These are phyloP conservation scores for Amblyornis subalaris DNA, from an alignment of 2,113 vertebrate genomes.

Conservation along the genomic window DNA sequence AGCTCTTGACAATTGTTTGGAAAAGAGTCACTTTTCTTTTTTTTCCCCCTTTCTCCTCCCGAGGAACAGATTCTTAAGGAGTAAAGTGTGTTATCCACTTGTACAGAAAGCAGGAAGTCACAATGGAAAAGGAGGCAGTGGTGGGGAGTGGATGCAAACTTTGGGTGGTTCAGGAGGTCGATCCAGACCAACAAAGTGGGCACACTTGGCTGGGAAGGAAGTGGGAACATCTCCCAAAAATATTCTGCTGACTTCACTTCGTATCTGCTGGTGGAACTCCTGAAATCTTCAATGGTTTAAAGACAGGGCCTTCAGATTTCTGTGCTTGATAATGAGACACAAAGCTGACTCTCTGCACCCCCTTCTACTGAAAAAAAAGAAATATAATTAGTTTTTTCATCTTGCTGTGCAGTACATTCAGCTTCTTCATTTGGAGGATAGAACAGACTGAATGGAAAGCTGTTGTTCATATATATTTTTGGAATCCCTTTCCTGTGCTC, in stretches of 20 bases:
- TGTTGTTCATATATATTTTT: not conserved
- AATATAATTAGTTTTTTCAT: too few relatives aligned
- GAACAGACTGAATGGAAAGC: not conserved
- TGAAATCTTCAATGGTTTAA: not conserved
- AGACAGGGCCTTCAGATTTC: not conserved
- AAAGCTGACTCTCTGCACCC: not conserved
- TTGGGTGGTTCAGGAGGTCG: not conserved
- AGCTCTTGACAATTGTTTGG: slow-evolving; percentile 35
- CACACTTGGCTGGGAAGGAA: not conserved
- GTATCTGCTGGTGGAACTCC: not conserved
- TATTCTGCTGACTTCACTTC: not conserved
- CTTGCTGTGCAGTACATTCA: not conserved
- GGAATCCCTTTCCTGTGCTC: not conserved
- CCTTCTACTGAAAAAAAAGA: not conserved
- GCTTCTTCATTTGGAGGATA: not conserved
- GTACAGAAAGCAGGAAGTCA: not conserved
- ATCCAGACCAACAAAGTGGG: not conserved
- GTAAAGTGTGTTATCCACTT: not conserved
- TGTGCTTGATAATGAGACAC: not conserved
- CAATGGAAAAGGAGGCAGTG: not conserved
- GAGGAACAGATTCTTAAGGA: not conserved
- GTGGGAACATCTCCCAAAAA: not conserved
- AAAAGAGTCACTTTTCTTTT: not conserved
- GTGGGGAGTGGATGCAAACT: not conserved
- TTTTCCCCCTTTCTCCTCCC: not conserved